Percentiles rank a stretch among this genome's conserved stretches.
Conservation (phyloP, 2,113 vertebrate species). For the Trematomus loennbergii region DNA sequence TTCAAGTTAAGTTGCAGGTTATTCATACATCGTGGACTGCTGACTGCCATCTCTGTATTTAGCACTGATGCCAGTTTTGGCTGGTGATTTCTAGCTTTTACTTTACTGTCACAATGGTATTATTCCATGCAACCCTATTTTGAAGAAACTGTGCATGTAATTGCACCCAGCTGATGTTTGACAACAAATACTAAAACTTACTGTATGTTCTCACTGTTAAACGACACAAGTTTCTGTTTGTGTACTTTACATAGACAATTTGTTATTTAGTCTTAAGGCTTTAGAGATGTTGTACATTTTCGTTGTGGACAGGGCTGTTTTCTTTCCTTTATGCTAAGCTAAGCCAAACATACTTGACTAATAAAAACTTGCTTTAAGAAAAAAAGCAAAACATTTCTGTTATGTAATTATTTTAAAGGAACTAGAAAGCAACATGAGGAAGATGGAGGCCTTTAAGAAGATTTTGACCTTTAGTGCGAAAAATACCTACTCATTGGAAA, state of each 20-base stretch:
- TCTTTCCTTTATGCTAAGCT: not conserved
- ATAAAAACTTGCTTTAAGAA: not conserved
- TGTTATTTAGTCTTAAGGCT: not conserved
- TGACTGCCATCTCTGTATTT: not conserved
- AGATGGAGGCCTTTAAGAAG: not conserved
- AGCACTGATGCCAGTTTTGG: not conserved
- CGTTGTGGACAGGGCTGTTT: not conserved
- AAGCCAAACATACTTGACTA: not conserved
- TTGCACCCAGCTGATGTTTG: not conserved
- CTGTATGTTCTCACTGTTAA: not conserved
- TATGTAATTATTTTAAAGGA: slow-evolving; percentile 10
- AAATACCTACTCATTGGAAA: not conserved
- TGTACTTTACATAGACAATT: not conserved
- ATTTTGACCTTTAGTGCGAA: slow-evolving; percentile 22
- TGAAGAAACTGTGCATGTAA: not conserved
- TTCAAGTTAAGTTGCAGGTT: not conserved
- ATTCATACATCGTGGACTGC: not conserved
- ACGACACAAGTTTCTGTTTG: not conserved
- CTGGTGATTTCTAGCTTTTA: not conserved
- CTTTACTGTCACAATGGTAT: not conserved
- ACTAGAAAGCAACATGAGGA: not conserved
- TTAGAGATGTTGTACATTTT: not conserved
- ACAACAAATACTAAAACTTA: not conserved
- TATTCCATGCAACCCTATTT: not conserved
- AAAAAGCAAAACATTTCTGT: slow-evolving; percentile 15